A percentile compares a stretch with the other conserved stretches of the same genome.
phyloP scores from a whole-genome alignment of 2,888 invertebrate species.

The Hemaris fuciformis region DNA sequence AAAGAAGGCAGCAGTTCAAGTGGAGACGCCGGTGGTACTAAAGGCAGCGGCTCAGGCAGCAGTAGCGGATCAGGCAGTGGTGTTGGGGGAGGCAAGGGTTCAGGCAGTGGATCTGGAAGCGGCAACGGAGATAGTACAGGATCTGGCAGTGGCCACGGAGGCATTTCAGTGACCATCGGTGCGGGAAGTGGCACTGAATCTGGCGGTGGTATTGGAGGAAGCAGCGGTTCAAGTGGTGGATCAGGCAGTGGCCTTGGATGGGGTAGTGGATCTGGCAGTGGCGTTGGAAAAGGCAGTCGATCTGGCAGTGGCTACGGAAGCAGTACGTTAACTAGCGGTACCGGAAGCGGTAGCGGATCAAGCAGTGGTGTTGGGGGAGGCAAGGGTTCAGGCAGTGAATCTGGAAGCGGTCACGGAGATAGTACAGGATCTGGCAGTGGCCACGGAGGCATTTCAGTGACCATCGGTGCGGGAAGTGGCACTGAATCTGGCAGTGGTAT shows the following conservation, averaged over 20 bases:
- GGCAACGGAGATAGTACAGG: not conserved
- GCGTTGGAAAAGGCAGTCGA: constrained; percentile 44
- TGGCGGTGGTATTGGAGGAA: not conserved
- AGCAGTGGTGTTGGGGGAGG: constrained; percentile 16
- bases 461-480: too few species aligned
- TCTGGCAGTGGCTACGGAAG: constrained; percentile 14
- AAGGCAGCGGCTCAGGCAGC: not conserved
- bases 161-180: not conserved
- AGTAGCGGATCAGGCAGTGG: not conserved
- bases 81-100: not conserved
- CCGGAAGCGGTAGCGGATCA: constrained; percentile 14
- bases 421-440: not conserved
- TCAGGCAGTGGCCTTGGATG: constrained; percentile 25
- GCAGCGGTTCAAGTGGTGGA: not conserved
- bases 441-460: not conserved
- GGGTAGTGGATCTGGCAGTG: constrained; percentile 30
- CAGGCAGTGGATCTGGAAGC: not conserved
- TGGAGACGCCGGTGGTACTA: not conserved
- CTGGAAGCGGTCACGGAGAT: constrained; percentile 32
- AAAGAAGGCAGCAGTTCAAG: not conserved
- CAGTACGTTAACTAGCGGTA: too few species aligned
- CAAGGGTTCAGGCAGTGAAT: constrained; percentile 20
- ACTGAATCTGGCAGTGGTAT: too few species aligned
- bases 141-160: too few species aligned
- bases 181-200: not conserved